These are phyloP conservation scores for Drosophila helvetica DNA, from an alignment of 2,888 invertebrate species.

Conservation along the genomic window DNA sequence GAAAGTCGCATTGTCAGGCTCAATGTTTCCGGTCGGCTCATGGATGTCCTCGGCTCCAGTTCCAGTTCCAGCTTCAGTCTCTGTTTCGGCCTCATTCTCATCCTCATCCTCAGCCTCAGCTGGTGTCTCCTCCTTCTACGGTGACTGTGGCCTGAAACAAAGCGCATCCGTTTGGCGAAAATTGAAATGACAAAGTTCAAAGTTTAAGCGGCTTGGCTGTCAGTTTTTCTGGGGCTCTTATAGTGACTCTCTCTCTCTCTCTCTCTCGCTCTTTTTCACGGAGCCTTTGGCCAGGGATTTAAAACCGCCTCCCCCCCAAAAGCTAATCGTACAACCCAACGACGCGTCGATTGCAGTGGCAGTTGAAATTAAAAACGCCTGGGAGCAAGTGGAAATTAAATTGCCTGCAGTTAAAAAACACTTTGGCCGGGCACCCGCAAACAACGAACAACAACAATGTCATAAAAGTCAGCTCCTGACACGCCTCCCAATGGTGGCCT, in stretches of 20 bases:
- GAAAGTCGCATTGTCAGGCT: constrained; percentile 81
- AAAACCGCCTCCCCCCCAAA: constrained; percentile 31
- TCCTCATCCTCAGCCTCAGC: constrained; percentile 34
- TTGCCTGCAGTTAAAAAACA: constrained; percentile 81
- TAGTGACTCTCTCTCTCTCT: constrained; percentile 15
- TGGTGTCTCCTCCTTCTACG: constrained; percentile 6
- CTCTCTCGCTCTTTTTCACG: background rate
- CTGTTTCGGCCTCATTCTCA: constrained; percentile 9
- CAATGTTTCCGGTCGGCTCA: constrained; percentile 77
- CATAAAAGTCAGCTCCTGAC: constrained; percentile 68
- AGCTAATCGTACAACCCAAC: constrained; percentile 78
- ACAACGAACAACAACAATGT: constrained; percentile 44
- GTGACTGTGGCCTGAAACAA: constrained; percentile 69
- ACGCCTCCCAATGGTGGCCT: constrained; percentile 53
- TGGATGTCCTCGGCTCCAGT: constrained; percentile 44
- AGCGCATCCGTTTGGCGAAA: constrained; percentile 80
- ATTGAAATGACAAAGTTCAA: constrained; percentile 84
- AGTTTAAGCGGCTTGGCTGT: constrained; percentile 83
- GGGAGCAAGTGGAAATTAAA: constrained; percentile 66
- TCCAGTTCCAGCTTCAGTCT: constrained; percentile 22
- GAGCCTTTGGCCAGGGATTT: constrained; percentile 14
- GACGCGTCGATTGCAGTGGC: constrained; percentile 50
- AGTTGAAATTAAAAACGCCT: constrained; percentile 58
- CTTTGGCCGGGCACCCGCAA: constrained; percentile 57
- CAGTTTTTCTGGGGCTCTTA: constrained; percentile 63